Base-by-base conservation (phyloP, 1,140 invertebrate species). In the Apis cerana region DNA sequence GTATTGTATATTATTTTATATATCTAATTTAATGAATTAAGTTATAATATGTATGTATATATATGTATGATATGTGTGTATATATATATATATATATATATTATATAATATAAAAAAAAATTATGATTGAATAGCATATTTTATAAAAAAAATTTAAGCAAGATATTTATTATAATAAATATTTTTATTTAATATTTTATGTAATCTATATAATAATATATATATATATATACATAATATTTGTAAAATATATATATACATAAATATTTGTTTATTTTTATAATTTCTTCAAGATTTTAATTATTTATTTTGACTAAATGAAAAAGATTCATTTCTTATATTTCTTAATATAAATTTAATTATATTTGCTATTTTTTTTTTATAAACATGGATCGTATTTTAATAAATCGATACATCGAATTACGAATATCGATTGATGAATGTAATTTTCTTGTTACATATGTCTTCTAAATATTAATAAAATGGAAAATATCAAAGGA, bases 401-500 rank as follows among this genome's bases (percentile, higher is more conserved):
- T 48, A 23, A 64, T 7, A 33, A 43, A 74, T 80, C 78, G 78
- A 80, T 80, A 13, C 72, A 80, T 80, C 78, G 78, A 79, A 62
- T 50, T 17, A n/a, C 27, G 23, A 61, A 54, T 23, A 62, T 54
- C 50, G 62, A 71, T 71, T 68, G 77, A 79, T 79, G 33, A 33
- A 33, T 43, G 50, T 15, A 54, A 72, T 15, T 33, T 13, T 27
- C 33, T 80, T 69, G 27, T 48, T 71, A 64, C 7, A 62, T 59
- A 74, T 80, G 50, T 21, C 56, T 54, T 43, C 70, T 27, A 59
- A 80, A 54, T 75, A 64, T 75, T 75, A 75, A 82, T 82, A 76
- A 82, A 76, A 76, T 54, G 64, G 71, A 68, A 68, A 76, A 82
- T 67, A 76, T 76, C 27, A 58, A 54, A 48, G 27, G 21, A 59